These are phyloP conservation scores for Nineta flava DNA, from an alignment of 2,888 invertebrate genomes.

Conservation along the genomic window DNA sequence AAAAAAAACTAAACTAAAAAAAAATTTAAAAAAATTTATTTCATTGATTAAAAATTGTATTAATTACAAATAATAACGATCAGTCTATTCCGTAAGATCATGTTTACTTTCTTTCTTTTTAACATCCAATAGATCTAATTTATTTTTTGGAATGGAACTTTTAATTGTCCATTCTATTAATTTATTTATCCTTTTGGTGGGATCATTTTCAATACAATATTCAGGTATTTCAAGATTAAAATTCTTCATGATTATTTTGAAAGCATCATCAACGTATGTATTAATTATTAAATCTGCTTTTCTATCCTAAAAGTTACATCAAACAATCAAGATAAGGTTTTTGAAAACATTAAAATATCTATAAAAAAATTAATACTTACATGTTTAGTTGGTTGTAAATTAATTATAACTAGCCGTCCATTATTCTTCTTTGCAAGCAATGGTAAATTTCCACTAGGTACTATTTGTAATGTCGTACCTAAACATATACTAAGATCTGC, in stretches of 20 bases:
- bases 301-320: constrained; percentile 53
- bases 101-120: not conserved
- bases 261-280: constrained; percentile 73
- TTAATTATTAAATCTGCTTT: constrained; percentile 81
- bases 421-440: constrained; percentile 67
- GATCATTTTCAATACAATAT: constrained; percentile 49
- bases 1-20: no score
- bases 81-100: no score
- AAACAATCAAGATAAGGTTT: not conserved
- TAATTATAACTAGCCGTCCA: constrained; percentile 84
- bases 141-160: constrained; percentile 20
- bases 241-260: constrained; percentile 55
- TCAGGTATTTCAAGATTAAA: constrained; percentile 57
- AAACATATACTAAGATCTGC: constrained; percentile 88
- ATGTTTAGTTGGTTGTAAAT: constrained; percentile 95
- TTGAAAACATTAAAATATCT: not conserved
- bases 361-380: constrained; percentile 31
- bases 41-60: no score
- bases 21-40: no score
- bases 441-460: constrained; percentile 91
- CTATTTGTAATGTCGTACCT: constrained; percentile 95
- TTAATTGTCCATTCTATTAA: constrained; percentile 60
- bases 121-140: not conserved
- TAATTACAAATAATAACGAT: no score
- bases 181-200: constrained; percentile 36